These are phyloP conservation scores for Cepaea hortensis DNA, from an alignment of 2,888 invertebrate genomes.

Conservation along the genomic window DNA sequence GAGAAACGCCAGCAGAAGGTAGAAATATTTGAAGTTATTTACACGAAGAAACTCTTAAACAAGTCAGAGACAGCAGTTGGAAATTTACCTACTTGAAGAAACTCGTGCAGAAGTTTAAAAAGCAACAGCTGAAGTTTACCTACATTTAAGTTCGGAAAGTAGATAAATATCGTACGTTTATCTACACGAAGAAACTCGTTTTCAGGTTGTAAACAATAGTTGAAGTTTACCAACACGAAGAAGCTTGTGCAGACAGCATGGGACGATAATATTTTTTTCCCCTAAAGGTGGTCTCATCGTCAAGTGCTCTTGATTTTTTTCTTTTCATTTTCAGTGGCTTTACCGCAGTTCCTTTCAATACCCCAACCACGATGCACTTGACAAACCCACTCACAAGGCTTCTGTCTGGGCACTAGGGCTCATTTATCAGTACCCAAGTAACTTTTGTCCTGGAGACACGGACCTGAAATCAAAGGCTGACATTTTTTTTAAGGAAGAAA, in stretches of 20 bases:
- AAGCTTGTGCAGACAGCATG: neutral
- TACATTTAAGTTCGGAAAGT: too few relatives aligned
- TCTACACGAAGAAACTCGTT: too few relatives aligned
- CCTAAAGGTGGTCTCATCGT: constrained; percentile 17
- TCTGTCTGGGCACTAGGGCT: constrained; percentile 5
- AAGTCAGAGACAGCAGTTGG: too few relatives aligned
- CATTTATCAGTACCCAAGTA: constrained; percentile 21
- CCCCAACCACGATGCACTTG: constrained; percentile 11
- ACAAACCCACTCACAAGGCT: constrained; percentile 20
- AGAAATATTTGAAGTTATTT: too few relatives aligned
- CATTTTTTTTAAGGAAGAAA: neutral
- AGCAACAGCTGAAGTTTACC: too few relatives aligned
- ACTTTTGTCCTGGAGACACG: constrained; percentile 29
- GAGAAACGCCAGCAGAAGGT: too few relatives aligned
- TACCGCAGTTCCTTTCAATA: constrained; percentile 5
- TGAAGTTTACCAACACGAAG: too few relatives aligned
- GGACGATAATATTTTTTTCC: constrained; percentile 9
- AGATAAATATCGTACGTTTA: too few relatives aligned
- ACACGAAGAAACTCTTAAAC: too few relatives aligned
- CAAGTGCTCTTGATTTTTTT: neutral
- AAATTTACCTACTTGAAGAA: too few relatives aligned
- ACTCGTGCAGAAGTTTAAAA: too few relatives aligned
- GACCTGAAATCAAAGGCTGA: constrained; percentile 30
- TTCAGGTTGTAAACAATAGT: too few relatives aligned
- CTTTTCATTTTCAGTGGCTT: neutral